Percentiles rank a stretch among this genome's conserved stretches.
phyloP scores from a whole-genome alignment of 2,113 vertebrate species.

The Gymnarchus niloticus region DNA sequence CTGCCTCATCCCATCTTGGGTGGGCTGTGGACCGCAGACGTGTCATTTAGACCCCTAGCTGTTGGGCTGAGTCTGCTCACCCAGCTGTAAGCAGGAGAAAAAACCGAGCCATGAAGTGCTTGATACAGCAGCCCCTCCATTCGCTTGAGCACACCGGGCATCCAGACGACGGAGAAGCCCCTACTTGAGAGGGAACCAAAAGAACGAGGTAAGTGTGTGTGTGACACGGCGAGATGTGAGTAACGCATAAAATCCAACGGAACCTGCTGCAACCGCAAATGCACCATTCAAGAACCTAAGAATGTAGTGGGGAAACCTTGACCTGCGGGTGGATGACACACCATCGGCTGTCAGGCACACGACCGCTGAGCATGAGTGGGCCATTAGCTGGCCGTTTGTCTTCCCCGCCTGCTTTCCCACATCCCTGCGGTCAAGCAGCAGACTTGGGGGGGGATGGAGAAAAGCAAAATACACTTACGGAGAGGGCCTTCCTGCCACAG shows the following conservation, averaged over 20 bases:
- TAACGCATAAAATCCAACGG: neutral
- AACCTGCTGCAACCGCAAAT: neutral
- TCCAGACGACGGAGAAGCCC: neutral
- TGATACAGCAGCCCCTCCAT: neutral
- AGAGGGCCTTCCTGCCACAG: conserved; percentile 73
- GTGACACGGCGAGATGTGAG: neutral
- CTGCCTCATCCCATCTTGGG: no score
- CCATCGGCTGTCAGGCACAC: neutral
- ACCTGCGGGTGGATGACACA: neutral
- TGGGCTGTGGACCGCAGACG: neutral
- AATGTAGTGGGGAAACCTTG: neutral
- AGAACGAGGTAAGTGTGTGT: neutral
- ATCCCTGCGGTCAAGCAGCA: conserved; percentile 33
- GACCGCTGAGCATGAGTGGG: no score
- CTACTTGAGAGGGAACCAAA: neutral
- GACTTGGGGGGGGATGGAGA: conserved; percentile 35
- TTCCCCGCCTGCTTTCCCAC: conserved; percentile 34
- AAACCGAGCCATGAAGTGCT: conserved; percentile 2
- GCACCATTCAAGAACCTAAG: conserved; percentile 1
- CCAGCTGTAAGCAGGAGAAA: neutral
- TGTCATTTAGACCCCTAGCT: conserved; percentile 11
- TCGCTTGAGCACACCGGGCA: neutral
- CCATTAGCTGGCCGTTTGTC: conserved; percentile 20
- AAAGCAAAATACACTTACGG: conserved; percentile 74
- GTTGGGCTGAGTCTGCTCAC: neutral